A percentile compares a stretch with the other conserved stretches of the same genome.
Conservation (phyloP, 2,888 invertebrate genomes). For the Dasypogon diadema region DNA sequence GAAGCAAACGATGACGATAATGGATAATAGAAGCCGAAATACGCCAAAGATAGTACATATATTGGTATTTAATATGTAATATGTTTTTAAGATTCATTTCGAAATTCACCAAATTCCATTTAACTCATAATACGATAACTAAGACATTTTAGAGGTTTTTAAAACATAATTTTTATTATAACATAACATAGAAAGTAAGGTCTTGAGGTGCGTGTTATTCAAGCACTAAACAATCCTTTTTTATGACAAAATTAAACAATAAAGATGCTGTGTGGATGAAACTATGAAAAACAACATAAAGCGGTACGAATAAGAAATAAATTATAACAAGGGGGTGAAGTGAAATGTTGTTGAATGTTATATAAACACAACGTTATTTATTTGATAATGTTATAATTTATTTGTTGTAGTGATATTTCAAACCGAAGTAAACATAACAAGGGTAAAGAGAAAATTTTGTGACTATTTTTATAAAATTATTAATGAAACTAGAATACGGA, state of each 20-base stretch:
- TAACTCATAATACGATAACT: neutral
- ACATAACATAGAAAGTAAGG: conserved; percentile 1
- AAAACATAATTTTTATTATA: conserved; percentile 35
- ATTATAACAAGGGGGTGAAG: conserved; percentile 5
- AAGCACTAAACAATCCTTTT: conserved; percentile 9
- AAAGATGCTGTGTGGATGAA: conserved; percentile 28
- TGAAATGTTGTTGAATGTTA: conserved; percentile 37
- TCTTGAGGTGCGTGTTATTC: conserved; percentile 1
- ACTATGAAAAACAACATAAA: neutral
- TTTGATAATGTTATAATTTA: conserved; percentile 34
- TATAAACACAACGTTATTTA: conserved; percentile 36
- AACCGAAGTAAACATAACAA: conserved; percentile 7
- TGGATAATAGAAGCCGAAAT: conserved; percentile 63
- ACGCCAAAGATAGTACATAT: neutral
- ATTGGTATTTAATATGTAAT: conserved; percentile 1
- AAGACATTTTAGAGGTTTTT: conserved; percentile 42
- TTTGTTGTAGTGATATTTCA: conserved; percentile 32
- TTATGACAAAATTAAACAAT: conserved; percentile 34
- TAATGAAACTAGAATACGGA: conserved; percentile 25
- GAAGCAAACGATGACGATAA: conserved; percentile 73
- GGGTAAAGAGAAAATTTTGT: conserved; percentile 44
- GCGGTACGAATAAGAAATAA: neutral
- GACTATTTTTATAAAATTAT: conserved; percentile 50
- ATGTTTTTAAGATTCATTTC: conserved; percentile 14
- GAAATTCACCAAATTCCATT: conserved; percentile 16